A percentile compares a stretch with the other conserved stretches of the same genome.
phyloP scores from a whole-genome alignment of 2,113 vertebrate species.

The Podocnemis expansa region DNA sequence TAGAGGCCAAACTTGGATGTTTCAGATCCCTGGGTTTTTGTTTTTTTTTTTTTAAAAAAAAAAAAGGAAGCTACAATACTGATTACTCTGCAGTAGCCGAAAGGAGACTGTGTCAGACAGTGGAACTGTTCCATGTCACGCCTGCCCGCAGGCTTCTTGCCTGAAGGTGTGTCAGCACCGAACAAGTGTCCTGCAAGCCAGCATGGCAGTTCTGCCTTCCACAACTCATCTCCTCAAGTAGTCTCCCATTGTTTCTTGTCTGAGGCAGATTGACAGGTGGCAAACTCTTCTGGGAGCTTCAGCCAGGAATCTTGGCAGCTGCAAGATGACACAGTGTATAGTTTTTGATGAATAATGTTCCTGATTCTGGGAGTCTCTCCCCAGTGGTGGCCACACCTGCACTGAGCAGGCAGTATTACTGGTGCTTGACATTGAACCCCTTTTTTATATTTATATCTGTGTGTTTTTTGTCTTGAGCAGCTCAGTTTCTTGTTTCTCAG shows the following conservation, averaged over 20 bases:
- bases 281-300: conserved; percentile 44
- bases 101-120: conserved; percentile 60
- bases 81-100: conserved; percentile 69
- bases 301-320: conserved; percentile 60
- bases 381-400: conserved; percentile 56
- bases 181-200: conserved; percentile 18
- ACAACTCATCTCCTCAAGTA: conserved; percentile 31
- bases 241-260: conserved; percentile 38
- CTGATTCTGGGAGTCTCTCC: conserved; percentile 47
- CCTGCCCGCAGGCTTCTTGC: conserved; percentile 43
- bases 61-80: conserved; percentile 72
- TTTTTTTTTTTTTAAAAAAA: no score
- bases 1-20: conserved; percentile 73
- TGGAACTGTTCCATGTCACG: conserved; percentile 52
- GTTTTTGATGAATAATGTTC: conserved; percentile 50
- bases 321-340: conserved; percentile 21
- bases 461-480: conserved; percentile 63
- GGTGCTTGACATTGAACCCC: conserved; percentile 75
- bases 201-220: conserved; percentile 52
- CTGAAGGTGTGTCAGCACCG: conserved; percentile 50
- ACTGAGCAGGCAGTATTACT: conserved; percentile 75
- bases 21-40: conserved; percentile 68
- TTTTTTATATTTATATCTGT: conserved; percentile 71
- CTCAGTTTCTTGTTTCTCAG: conserved; percentile 70
- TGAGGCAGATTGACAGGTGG: conserved; percentile 49